phyloP scores from a whole-genome alignment of 2,888 invertebrate species.

The Andrena minutula region DNA sequence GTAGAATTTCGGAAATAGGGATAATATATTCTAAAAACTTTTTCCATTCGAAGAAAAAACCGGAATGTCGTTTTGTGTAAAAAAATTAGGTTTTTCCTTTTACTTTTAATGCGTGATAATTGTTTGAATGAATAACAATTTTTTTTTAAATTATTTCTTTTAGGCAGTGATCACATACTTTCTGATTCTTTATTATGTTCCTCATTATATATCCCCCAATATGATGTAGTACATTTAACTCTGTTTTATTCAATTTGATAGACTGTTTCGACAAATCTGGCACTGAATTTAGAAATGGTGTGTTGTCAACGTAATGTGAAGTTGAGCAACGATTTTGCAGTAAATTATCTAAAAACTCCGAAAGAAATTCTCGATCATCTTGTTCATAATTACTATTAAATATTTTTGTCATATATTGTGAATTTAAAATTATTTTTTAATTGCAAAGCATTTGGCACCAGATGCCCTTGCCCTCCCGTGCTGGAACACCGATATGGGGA shows the following conservation, averaged over 20 bases:
- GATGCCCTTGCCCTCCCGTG: no score
- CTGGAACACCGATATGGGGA: no score
- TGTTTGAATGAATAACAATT: background rate
- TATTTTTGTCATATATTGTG: background rate
- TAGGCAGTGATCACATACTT: background rate
- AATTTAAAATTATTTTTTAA: background rate
- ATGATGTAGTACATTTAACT: background rate
- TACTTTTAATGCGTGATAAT: background rate
- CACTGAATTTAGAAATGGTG: background rate
- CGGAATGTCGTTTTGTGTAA: background rate
- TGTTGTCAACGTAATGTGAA: background rate
- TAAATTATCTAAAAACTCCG: constrained; percentile 1
- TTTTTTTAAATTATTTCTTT: background rate
- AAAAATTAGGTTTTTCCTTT: no score
- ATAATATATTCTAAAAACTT: background rate
- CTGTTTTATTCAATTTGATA: background rate
- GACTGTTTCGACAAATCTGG: background rate
- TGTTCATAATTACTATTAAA: background rate
- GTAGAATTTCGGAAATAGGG: no score
- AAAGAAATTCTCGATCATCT: constrained; percentile 1
- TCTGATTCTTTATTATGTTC: background rate
- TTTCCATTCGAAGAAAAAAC: background rate
- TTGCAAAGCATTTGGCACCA: background rate
- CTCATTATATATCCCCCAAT: background rate
- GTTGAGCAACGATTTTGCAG: background rate